phyloP scores from a whole-genome alignment of 2,113 vertebrate genomes.

The Leptodactylus fuscus region DNA sequence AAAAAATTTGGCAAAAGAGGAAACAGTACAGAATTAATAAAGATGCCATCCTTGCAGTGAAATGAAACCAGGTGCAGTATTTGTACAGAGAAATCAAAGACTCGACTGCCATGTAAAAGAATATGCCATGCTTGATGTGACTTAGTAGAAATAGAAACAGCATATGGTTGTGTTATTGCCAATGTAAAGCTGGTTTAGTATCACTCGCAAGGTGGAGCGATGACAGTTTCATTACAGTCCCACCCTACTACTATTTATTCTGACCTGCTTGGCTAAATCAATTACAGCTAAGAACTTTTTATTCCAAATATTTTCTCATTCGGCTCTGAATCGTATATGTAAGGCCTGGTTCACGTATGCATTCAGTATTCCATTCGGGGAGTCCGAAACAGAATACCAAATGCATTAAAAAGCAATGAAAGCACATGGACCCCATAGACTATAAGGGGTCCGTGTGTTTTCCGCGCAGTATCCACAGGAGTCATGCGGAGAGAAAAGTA shows the following conservation, averaged over 20 bases:
- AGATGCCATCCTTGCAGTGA: background rate
- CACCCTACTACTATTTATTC: background rate
- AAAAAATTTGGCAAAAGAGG: background rate
- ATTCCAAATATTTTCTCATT: background rate
- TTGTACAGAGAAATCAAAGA: slow-evolving; percentile 21
- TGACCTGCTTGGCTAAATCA: background rate
- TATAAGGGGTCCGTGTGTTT: too few species aligned
- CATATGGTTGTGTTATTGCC: background rate
- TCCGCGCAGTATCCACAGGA: too few species aligned
- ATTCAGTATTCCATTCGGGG: too few species aligned
- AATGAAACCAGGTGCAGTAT: background rate
- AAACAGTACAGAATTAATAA: background rate
- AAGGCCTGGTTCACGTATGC: too few species aligned
- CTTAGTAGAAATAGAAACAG: background rate
- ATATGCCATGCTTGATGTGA: background rate
- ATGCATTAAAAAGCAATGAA: too few species aligned
- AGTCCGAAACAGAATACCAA: too few species aligned
- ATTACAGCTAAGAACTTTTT: background rate
- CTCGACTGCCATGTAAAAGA: slow-evolving; percentile 13
- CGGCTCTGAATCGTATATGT: background rate
- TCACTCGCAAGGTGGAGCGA: background rate
- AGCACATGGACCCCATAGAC: too few species aligned
- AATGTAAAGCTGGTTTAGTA: background rate
- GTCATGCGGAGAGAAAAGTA: too few species aligned
- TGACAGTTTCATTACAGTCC: background rate